A percentile compares a stretch with the other conserved stretches of the same genome.
These are phyloP conservation scores for Drepana falcataria DNA, from an alignment of 2,888 invertebrate species.

Conservation along the genomic window DNA sequence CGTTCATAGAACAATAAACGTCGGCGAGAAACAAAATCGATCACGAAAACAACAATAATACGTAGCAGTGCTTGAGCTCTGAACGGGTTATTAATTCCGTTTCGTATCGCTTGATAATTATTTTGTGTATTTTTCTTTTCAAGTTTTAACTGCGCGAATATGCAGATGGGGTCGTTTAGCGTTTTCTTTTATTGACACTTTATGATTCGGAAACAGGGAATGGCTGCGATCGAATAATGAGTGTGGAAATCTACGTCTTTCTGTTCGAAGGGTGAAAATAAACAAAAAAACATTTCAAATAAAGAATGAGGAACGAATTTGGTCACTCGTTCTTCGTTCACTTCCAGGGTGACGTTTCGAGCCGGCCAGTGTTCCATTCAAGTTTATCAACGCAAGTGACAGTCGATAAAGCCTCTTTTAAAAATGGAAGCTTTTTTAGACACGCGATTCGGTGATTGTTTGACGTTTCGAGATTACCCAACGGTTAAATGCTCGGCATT, in stretches of 20 bases:
- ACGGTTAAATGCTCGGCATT: conserved; percentile 48
- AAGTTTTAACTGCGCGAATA: conserved; percentile 60
- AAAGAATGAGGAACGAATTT: too few relatives aligned
- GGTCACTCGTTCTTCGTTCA: too few relatives aligned
- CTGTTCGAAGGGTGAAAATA: conserved; percentile 8
- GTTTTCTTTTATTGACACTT: conserved; percentile 74
- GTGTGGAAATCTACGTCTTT: conserved; percentile 29
- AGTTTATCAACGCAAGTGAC: conserved; percentile 41
- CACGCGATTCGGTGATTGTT: conserved; percentile 62
- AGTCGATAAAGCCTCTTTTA: conserved; percentile 60
- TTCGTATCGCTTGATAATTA: conserved; percentile 31
- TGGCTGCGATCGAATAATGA: conserved; percentile 54
- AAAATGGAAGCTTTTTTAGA: conserved; percentile 69
- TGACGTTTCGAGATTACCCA: conserved; percentile 63
- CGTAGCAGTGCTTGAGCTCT: conserved; percentile 18
- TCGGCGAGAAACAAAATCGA: conserved; percentile 22
- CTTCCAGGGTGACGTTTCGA: not conserved
- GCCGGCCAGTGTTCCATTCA: conserved; percentile 16
- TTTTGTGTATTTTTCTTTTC: conserved; percentile 40
- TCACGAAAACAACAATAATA: conserved; percentile 34
- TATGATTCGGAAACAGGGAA: conserved; percentile 73
- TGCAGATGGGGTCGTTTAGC: conserved; percentile 61
- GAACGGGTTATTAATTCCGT: conserved; percentile 65
- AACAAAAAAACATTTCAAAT: too few relatives aligned
- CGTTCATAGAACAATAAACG: too few relatives aligned